Conservation (phyloP, 2,797 vertebrate species). For the Sebastes glaucus region DNA sequence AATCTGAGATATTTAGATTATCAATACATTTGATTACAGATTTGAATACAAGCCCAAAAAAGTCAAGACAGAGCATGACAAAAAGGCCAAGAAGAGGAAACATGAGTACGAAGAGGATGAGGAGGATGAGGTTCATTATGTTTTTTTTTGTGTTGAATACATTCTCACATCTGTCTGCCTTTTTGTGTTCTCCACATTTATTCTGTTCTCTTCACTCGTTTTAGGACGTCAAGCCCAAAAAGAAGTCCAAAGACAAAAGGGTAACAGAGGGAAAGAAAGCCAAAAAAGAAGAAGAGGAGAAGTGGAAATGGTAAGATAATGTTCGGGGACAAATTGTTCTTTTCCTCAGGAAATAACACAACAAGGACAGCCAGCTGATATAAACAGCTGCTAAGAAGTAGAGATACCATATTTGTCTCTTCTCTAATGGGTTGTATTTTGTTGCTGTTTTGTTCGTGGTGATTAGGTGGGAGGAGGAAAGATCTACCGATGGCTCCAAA, state of each 20-base stretch:
- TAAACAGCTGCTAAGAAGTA: background rate
- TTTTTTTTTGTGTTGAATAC: background rate
- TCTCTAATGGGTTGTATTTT: background rate
- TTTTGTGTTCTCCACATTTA: background rate
- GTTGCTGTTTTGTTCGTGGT: constrained; percentile 23
- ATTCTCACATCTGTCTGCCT: background rate
- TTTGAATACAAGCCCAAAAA: constrained; percentile 90
- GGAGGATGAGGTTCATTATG: constrained; percentile 53
- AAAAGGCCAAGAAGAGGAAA: constrained; percentile 95
- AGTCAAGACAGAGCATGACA: constrained; percentile 92
- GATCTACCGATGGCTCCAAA: constrained; percentile 94
- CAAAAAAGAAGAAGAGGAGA: constrained; percentile 97
- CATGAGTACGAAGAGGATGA: constrained; percentile 90
- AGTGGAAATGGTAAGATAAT: constrained; percentile 92
- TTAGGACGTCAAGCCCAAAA: constrained; percentile 91
- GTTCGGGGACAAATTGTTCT: background rate
- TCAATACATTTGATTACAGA: constrained; percentile 70
- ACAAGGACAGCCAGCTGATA: background rate
- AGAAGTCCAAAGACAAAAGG: constrained; percentile 91
- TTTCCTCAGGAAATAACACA: constrained; percentile 17
- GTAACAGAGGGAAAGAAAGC: constrained; percentile 86
- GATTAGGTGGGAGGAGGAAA: constrained; percentile 95
- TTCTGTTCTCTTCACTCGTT: constrained; percentile 16
- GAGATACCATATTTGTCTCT: background rate
- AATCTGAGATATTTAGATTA: background rate